Evolutionary conservation across 2,113 vertebrate species (phyloP).

Genomic region (Empidonax traillii): DNA sequence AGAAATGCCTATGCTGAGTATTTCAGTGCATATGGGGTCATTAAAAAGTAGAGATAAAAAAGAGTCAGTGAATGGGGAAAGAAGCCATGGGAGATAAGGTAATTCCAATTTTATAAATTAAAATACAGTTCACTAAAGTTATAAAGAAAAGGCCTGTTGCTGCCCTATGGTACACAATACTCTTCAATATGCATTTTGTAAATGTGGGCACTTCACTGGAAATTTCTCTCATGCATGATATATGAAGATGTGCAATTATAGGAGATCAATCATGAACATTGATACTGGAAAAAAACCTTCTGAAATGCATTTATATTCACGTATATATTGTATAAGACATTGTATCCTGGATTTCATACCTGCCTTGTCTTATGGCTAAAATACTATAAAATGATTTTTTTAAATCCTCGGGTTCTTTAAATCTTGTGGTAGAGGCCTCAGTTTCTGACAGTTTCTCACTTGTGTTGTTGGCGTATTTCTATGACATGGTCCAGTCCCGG

Average conservation of each 20-base stretch:
- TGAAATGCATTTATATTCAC: background rate
- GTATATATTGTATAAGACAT: background rate
- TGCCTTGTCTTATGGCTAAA: background rate
- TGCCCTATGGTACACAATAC: background rate
- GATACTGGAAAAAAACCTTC: background rate
- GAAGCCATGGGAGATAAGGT: background rate
- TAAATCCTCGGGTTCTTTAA: background rate
- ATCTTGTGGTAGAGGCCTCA: background rate
- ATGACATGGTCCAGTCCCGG: background rate
- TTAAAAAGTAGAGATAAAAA: background rate
- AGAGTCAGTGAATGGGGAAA: background rate
- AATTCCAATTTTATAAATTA: background rate
- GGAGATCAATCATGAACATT: background rate
- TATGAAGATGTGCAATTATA: background rate
- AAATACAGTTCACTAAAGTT: background rate
- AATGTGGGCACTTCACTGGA: background rate
- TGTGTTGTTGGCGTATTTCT: background rate
- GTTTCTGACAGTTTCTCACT: background rate
- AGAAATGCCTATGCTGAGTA: background rate
- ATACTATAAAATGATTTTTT: background rate
- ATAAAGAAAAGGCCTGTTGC: background rate
- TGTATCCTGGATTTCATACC: background rate
- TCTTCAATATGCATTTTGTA: background rate
- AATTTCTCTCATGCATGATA: background rate
- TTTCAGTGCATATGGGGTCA: background rate